phyloP scores from a whole-genome alignment of 2,888 invertebrate species.

The Calliphora vomitoria region DNA sequence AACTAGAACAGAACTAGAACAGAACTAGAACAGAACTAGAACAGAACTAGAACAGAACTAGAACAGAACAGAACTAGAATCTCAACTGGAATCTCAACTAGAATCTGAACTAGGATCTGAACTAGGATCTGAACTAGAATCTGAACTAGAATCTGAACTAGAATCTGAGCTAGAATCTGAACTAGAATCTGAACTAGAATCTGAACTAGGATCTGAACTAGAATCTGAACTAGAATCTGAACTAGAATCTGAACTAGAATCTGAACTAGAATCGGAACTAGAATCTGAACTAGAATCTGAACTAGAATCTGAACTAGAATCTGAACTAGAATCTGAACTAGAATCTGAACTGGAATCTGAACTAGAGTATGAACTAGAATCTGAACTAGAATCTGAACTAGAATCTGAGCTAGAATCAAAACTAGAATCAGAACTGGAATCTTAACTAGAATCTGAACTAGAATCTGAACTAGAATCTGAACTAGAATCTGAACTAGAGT shows the following conservation, averaged over 20 bases:
- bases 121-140: not conserved
- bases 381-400: not conserved
- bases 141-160: not conserved
- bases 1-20: slow-evolving; percentile 7
- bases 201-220: not conserved
- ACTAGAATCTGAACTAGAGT: not conserved
- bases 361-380: not conserved
- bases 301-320: not conserved
- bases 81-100: not conserved
- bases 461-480: not conserved
- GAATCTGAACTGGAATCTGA: not conserved
- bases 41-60: not conserved
- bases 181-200: not conserved
- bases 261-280: not conserved
- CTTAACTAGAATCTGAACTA: not conserved
- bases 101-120: not conserved
- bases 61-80: not conserved
- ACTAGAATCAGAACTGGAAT: not conserved
- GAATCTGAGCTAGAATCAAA: not conserved
- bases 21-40: slow-evolving; percentile 4
- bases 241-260: not conserved
- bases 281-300: not conserved
- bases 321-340: not conserved
- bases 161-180: not conserved
- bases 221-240: not conserved